Evolutionary conservation across 2,797 vertebrate species (phyloP), one percentile per base, ranked within the genome.

Genomic region (Typhlichthys eigenmanni): DNA sequence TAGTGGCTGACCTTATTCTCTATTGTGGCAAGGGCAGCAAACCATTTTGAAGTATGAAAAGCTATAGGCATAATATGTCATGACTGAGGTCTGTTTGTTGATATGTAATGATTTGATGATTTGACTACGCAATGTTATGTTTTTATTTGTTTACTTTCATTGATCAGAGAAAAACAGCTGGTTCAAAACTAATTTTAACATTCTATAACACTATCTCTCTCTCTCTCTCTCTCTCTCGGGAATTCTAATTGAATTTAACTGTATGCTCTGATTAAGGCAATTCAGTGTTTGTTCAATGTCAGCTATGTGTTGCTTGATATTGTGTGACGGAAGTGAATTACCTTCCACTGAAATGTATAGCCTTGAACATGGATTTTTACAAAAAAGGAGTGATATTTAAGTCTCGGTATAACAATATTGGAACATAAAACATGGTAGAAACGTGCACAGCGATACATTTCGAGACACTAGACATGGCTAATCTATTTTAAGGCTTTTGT

Each of bases 401-500:
- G 24, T 29, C 24, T 29, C 3, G 24, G 24, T 29, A 29, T 4
- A 19, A 58, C 24, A 65, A 78, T 57, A 75, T 72, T 73, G 55
- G 55, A 62, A 72, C 74, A 79, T 60, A 62, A 58, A 73, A 64
- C 60, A 54, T 2, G 12, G 55, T 52, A 64, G 62, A 86, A 79
- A 69, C 72, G 67, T 75, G 71, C 65, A 60, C 76, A 68, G 1
- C 17, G 73, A 86, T 84, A 83, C 82, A 76, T 76, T 66, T 59
- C 38, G 59, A 74, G 62, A 85, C 75, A 62, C 63, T 12, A 64
- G 83, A 88, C 84, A 83, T 79, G 76, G 66, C 78, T 75, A 70
- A 87, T 90, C 75, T 85, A 86, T 88, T 89, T 87, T 82, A 38
- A 78, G 71, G 85, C 74, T 87, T 83, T 84, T 72, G 55, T 64